phyloP scores from a whole-genome alignment of 2,113 vertebrate genomes.

The Tautogolabrus adspersus region DNA sequence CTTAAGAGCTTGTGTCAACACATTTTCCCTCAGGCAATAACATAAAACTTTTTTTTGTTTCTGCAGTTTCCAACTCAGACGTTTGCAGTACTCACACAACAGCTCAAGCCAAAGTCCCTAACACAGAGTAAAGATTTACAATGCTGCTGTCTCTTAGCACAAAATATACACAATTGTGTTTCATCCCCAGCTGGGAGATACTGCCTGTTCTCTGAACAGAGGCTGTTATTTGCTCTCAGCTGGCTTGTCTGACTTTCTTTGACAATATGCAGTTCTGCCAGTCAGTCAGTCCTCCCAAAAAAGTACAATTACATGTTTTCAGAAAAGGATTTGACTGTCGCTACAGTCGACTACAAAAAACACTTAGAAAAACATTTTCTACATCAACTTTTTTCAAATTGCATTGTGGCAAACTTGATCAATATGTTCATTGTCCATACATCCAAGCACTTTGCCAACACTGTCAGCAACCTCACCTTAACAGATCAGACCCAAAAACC shows the following conservation, averaged over 20 bases:
- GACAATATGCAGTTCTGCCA: slow-evolving; percentile 45
- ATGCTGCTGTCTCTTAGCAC: slow-evolving; percentile 26
- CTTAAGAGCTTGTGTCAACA: background rate
- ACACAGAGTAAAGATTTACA: slow-evolving; percentile 50
- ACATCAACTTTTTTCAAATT: background rate
- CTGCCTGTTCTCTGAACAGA: slow-evolving; percentile 30
- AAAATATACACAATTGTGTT: slow-evolving; percentile 33
- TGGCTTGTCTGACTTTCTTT: slow-evolving; percentile 32
- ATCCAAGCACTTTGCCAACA: background rate
- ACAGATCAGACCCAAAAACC: no score
- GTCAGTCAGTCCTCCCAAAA: slow-evolving; percentile 13
- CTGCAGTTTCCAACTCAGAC: slow-evolving; percentile 16
- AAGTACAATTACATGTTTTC: slow-evolving; percentile 6
- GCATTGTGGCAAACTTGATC: background rate
- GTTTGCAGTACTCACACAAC: background rate
- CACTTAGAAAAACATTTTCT: background rate
- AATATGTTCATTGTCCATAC: background rate
- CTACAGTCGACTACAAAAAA: background rate
- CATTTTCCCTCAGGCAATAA: background rate
- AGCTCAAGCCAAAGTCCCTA: slow-evolving; percentile 15
- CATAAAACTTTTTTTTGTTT: slow-evolving; percentile 24
- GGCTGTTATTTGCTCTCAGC: slow-evolving; percentile 51
- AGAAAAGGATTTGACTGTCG: slow-evolving; percentile 1
- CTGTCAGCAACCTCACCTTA: background rate
- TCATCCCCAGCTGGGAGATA: slow-evolving; percentile 29